Evolutionary conservation across 2,113 vertebrate species (phyloP).

Genomic region (Phaethon lepturus): DNA sequence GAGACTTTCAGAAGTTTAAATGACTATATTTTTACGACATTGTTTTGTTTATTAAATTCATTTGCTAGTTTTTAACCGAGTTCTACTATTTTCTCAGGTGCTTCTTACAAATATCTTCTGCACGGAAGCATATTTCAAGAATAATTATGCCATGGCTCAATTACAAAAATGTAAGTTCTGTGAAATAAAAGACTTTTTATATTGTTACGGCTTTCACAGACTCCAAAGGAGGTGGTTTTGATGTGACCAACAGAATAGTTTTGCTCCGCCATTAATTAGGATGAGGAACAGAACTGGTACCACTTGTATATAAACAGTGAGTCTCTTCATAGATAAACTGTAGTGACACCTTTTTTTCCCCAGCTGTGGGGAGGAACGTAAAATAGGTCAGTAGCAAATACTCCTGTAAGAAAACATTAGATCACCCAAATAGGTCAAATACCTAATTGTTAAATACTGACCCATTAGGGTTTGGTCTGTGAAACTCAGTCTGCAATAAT

Average conservation of each 20-base stretch:
- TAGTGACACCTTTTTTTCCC: too few relatives aligned
- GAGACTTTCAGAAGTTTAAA: not conserved
- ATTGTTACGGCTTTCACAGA: not conserved
- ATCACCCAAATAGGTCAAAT: not conserved
- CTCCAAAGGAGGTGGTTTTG: not conserved
- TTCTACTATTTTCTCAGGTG: conserved; percentile 74
- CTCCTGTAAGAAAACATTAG: not conserved
- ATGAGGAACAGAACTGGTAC: not conserved
- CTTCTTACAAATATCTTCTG: conserved; percentile 91
- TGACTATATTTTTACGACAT: fast-evolving
- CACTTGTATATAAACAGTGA: not conserved
- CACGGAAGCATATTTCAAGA: conserved; percentile 84
- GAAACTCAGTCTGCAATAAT: not conserved
- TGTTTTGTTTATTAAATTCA: fast-evolving
- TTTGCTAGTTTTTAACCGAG: not conserved
- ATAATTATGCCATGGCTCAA: conserved; percentile 85
- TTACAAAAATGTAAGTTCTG: conserved; percentile 86
- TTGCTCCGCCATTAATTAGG: not conserved
- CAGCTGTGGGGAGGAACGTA: not conserved
- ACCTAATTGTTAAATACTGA: not conserved
- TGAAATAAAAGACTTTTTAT: not conserved
- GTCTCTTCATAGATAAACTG: not conserved
- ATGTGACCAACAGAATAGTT: not conserved
- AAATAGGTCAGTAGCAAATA: not conserved
- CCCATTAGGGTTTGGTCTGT: not conserved